Evolutionary conservation across 2,888 invertebrate genomes (phyloP), one percentile per base, ranked within the genome.

Genomic region (Limenitis camilla): DNA sequence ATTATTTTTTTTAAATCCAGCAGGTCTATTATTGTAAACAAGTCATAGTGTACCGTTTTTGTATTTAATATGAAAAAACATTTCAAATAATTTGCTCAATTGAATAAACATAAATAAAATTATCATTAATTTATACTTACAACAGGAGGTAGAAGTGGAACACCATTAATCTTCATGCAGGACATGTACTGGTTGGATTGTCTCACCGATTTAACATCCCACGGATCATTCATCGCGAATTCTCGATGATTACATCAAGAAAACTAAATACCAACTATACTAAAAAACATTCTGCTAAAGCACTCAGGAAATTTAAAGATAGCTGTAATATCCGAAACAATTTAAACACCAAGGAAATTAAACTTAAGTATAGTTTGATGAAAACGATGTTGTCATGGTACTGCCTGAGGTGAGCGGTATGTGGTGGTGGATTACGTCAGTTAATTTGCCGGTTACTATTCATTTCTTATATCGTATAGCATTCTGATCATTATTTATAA

Each of bases 121-220:
- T 52, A 48, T 27, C 32, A 42, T 53, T 46, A 28, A 9, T 27
- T 19, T 1, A 58, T 11, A 87, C 89, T 89, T 85, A 94, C 94
- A 79, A 94, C 78, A 42, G 94, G 94, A 48, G 94, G 94, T 57
- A 94, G 88, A 60, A 94, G 91, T 19, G 93, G 91, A 46, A 90
- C 82, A 52, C 94, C 94, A 76, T 91, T 91, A 61, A 94, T 88
- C 87, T 90, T 92, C 73, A 94, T 93, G 65, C 91, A 91, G 41
- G 94, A 94, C 50, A 89, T 78, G 68, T 91, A 92, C 54, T 82
- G 81, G 48, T 75, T 74, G 4, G 76, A 67, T 54, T 76, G 74
- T 53, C 78, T 75, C 65, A 84, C 82, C 32, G 78, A 81, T 63
- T 87, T 87, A 9, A 86, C 87, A 56, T 84, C 80, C 85, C 85